Base-by-base conservation (phyloP, 1,140 invertebrate genomes). In the Anthonomus grandis region DNA sequence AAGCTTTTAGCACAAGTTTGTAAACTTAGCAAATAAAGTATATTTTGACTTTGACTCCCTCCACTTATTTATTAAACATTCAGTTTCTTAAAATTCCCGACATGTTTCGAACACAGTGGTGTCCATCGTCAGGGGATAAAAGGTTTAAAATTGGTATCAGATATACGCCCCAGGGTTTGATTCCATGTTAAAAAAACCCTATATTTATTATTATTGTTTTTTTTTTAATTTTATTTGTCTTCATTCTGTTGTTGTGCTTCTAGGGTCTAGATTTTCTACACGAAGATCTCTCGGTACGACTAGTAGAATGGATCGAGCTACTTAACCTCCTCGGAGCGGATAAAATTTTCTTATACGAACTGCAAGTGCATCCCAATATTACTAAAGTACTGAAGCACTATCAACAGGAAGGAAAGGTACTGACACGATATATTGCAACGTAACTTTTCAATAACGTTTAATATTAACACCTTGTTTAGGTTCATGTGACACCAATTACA, bases 251-350 rank as follows among this genome's bases (percentile, higher is more conserved):
- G n/a, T n/a, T n/a, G n/a, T n/a, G n/a, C 44, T 50, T 45, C 1
- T 23, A 97, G 78, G 95, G 81, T 0, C 74, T 97, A 10, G 93
- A 96, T 71, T 96, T 96, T 63, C 78, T 93, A 0, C 87, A 94
- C 70, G 90, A 95, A 66, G 94, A 97, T 72, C 72, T 95, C 0
- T 93, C 90, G 0, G 89, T 94, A 0, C 77, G 91, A 10, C 75
- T 97, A 4, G 84, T 96, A n/a, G 94, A 97, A 73, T 97, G 95
- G 95, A 88, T 97, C 56, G 93, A 96, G 73, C 76, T 95, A 31
- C 76, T 97, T 0, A 81, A 82, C 18, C 79, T 93, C 4, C 76
- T 97, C 4, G 94, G 94, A 2, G 94, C 93, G 0, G 87, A 95
- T 68, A 95, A 95, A 71, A 86, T 97, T 41, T 95, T 91, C 71